A percentile compares a stretch with the other conserved stretches of the same genome.
These are phyloP conservation scores for Mirza zaza DNA, from an alignment of 2,113 vertebrate genomes.

Conservation along the genomic window DNA sequence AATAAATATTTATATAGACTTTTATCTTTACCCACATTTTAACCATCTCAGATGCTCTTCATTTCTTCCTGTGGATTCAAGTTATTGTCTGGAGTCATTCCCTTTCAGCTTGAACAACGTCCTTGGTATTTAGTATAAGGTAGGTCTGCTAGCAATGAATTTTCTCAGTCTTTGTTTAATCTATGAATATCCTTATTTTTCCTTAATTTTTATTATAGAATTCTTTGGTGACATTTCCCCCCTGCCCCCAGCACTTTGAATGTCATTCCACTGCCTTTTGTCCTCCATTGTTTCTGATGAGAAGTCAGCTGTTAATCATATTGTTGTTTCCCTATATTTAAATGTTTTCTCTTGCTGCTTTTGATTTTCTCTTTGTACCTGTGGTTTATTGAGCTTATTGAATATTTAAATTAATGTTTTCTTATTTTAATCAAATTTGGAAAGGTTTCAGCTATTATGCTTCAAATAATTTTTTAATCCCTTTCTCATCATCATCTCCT, in stretches of 20 bases:
- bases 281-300: neutral
- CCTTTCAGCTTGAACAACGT: neutral
- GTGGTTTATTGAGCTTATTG: neutral
- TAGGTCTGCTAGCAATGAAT: neutral
- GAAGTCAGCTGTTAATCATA: neutral
- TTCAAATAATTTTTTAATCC: neutral
- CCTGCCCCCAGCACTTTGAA: neutral
- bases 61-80: neutral
- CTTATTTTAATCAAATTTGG: neutral
- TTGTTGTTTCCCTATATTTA: neutral
- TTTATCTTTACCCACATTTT: neutral
- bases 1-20: neutral
- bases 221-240: neutral
- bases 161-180: neutral
- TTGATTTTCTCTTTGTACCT: neutral
- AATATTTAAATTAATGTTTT: neutral
- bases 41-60: neutral
- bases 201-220: neutral
- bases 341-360: neutral
- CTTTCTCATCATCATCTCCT: neutral
- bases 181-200: neutral
- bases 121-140: neutral
- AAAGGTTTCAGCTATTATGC: neutral
- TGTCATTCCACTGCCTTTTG: neutral
- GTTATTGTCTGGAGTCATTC: neutral